Base-by-base conservation (phyloP, 30 jellyfish, hydroid and myxozoan genomes). In the Chironex yamaguchii region DNA sequence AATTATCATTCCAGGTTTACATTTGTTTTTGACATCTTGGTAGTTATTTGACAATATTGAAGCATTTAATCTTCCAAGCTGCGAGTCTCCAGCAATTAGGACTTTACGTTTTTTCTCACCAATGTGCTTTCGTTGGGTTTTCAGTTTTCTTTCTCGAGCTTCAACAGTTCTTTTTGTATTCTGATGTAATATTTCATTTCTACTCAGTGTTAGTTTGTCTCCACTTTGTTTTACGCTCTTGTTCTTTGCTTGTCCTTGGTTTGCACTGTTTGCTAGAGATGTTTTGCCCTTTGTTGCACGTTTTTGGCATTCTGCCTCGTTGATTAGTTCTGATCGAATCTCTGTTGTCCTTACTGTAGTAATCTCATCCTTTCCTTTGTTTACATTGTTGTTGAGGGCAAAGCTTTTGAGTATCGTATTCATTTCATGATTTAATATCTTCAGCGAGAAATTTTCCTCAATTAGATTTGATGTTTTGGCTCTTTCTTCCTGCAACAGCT, bases 41-140 rank as follows among this genome's bases (percentile, higher is more conserved):
- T 49, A 52, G 64, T 50, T 65, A 27, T 76, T 76, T 3, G 89
- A 76, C 1, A 52, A 36, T 50, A 28, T 51, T 67, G 21, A 21
- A 4, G 23, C 89, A 28, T 76, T 65, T 0, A 76, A 27, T 49
- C 87, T 52, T 73, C 76, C 35, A 1, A 73, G 76, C 76, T 73
- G 76, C 2, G 89, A 53, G 23, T 35, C 90, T 29, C 82, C 82
- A 0, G 50, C 63, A 58, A 77, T 29, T 22, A 28, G 34, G 22
- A 33, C 80, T 13, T 58, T 77, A 3, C 31, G 12, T 20, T 29
- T 52, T 25, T 26, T 52, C 34, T n/a, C n/a, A n/a, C n/a, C n/a
- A n/a, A n/a, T n/a, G n/a, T n/a, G n/a, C n/a, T n/a, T 48, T 9
- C 62, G n/a, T 48, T 48, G 14, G n/a, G n/a, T n/a, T 48, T 48